phyloP scores from a whole-genome alignment of 1,140 invertebrate genomes.

The Latrodectus geometricus region DNA sequence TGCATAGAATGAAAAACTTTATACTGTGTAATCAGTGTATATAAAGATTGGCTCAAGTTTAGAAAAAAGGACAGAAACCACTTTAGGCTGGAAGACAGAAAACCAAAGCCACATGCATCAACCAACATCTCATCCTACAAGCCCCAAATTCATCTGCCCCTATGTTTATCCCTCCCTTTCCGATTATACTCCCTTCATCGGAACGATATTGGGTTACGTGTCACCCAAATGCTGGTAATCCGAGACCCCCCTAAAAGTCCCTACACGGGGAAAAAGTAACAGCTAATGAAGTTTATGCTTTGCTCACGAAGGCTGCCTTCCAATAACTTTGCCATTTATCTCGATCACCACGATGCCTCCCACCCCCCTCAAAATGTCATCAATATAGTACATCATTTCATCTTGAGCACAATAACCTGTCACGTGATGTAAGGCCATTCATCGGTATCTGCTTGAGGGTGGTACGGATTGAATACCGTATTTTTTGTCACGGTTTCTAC shows the following conservation, averaged over 20 bases:
- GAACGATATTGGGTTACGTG: slow-evolving; percentile 45
- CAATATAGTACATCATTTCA: slow-evolving; percentile 7
- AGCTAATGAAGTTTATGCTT: slow-evolving; percentile 44
- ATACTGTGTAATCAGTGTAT: too few species aligned
- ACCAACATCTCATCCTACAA: too few species aligned
- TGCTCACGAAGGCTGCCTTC: background rate
- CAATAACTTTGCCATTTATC: slow-evolving; percentile 26
- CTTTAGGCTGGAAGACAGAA: too few species aligned
- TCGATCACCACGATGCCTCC: background rate
- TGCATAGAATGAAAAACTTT: too few species aligned
- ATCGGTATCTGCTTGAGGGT: background rate
- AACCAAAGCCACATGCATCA: too few species aligned
- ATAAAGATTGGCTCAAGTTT: too few species aligned
- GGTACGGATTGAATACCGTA: background rate
- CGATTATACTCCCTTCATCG: slow-evolving; percentile 1
- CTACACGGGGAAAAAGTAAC: background rate
- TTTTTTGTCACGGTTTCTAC: background rate
- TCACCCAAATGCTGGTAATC: slow-evolving; percentile 36
- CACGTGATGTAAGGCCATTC: slow-evolving; percentile 3
- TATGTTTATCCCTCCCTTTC: too few species aligned
- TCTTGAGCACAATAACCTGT: slow-evolving; percentile 43
- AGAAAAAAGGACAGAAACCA: too few species aligned
- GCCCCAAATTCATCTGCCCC: too few species aligned
- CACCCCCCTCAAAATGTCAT: background rate
- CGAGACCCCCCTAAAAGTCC: background rate